A percentile compares a stretch with the other conserved stretches of the same genome.
Conservation (phyloP, 2,888 invertebrate genomes). For the Zonitis immaculata region DNA sequence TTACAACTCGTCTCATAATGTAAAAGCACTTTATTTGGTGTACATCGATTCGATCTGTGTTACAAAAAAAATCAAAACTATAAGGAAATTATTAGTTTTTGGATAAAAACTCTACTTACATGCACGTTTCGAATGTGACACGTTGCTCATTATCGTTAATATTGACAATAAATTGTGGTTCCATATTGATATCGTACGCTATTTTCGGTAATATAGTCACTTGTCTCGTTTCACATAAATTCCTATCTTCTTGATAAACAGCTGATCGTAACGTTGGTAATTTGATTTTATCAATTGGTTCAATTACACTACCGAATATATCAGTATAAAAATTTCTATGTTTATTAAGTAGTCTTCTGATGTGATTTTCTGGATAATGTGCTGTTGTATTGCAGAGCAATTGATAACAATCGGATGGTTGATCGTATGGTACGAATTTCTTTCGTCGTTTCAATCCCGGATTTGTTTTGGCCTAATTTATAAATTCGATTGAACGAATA, state of each 20-base stretch:
- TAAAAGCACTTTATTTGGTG: conserved; percentile 17
- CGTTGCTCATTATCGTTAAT: conserved; percentile 18
- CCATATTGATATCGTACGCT: conserved; percentile 16
- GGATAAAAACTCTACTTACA: no score
- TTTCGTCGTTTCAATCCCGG: neutral
- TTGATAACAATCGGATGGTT: neutral
- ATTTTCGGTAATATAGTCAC: conserved; percentile 18
- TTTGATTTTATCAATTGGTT: neutral
- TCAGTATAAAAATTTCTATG: neutral
- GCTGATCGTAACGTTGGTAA: neutral
- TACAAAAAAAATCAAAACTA: no score
- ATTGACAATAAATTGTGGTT: conserved; percentile 22
- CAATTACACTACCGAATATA: conserved; percentile 3
- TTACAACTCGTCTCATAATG: conserved; percentile 24
- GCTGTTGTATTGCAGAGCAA: conserved; percentile 1
- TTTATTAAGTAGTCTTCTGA: neutral
- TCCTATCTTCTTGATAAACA: conserved; percentile 8
- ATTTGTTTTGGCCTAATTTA: neutral
- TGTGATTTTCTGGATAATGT: neutral
- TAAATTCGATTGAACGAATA: no score
- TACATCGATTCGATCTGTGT: conserved; percentile 8
- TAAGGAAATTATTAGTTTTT: no score
- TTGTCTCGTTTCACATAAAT: conserved; percentile 16
- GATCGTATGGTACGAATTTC: conserved; percentile 4
- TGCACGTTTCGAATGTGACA: conserved; percentile 21